Conservation (phyloP, 2,113 vertebrate genomes). For the Dendropsophus ebraccatus region DNA sequence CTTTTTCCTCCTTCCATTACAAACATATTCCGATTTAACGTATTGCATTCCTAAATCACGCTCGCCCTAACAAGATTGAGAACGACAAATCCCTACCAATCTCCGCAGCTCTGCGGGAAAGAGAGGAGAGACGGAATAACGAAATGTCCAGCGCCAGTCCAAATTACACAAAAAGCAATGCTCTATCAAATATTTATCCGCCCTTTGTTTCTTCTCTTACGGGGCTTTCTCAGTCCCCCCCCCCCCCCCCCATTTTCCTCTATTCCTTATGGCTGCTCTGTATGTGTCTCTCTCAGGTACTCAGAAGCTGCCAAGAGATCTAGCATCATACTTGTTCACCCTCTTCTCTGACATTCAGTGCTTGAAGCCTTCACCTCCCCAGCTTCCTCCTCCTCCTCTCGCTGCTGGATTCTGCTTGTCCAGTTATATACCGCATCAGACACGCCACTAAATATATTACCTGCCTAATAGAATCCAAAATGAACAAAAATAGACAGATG, state of each 20-base stretch:
- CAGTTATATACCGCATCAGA: not conserved
- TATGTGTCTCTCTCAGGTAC: slow-evolving; percentile 10
- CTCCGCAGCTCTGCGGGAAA: not conserved
- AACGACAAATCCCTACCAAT: not conserved
- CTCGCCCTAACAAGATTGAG: slow-evolving; percentile 40
- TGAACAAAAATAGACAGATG: slow-evolving; percentile 35
- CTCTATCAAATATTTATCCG: slow-evolving; percentile 57
- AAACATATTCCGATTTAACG: slow-evolving; percentile 51
- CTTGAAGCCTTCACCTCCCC: slow-evolving; percentile 25
- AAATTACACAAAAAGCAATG: slow-evolving; percentile 48
- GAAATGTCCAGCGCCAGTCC: slow-evolving; percentile 1
- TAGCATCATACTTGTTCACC: slow-evolving; percentile 46
- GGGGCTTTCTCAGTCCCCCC: not conserved
- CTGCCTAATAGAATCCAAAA: slow-evolving; percentile 41
- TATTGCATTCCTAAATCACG: slow-evolving; percentile 44
- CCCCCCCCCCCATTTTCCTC: not conserved
- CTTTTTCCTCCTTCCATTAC: slow-evolving; percentile 37
- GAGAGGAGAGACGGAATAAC: not conserved
- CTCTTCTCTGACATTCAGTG: slow-evolving; percentile 33
- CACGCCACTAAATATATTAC: slow-evolving; percentile 27
- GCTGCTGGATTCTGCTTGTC: not conserved
- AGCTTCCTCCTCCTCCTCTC: slow-evolving; percentile 16
- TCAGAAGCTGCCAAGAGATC: slow-evolving; percentile 48
- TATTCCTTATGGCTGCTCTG: slow-evolving; percentile 39
- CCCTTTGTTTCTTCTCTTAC: slow-evolving; percentile 35